Evolutionary conservation across 2,797 vertebrate species (phyloP), one percentile per base, ranked within the genome.

Genomic region (Paguma larvata): DNA sequence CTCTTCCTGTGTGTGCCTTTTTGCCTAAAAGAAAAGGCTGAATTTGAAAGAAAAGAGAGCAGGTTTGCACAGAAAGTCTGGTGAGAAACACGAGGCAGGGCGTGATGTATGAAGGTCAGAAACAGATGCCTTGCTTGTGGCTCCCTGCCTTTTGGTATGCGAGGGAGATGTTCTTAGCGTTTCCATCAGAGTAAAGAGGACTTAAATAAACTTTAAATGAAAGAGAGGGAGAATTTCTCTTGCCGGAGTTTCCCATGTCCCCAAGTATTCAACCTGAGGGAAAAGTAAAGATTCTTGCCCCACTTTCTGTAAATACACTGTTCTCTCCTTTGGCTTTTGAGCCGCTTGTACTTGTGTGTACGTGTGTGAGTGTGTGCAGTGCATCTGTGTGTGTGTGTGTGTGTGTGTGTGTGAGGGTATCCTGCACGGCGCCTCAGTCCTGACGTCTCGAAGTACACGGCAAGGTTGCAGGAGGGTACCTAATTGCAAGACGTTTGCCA

Each of bases 1-100:
- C 65, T 95, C 80, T 96, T 89, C 90, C 88, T 97, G 18, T 95
- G 63, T 98, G 48, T 97, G 93, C 83, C 56, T 72, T 78, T 97
- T 79, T 91, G 70, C 91, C 95, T 97, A 93, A 77, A 97, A 96
- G 88, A 21, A 38, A 59, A 59, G 56, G 10, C 25, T 51, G 59
- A 56, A 27, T 75, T 79, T 95, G 82, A 87, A 84, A 96, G 85
- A 85, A 92, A 75, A 77, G 15, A 34, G n/a, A 75, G 79, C 5
- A 2, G 25, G 34, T 70, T 70, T 85, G 16, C 72, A 48, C 30
- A 62, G 80, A 53, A 72, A 96, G 7, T 18, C 8, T 85, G 6
- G 48, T 92, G 86, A 93, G 51, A 95, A 80, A 34, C 51, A 91
- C 90, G 53, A 53, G 16, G 79, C 65, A 68, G 68, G 4, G 12